phyloP scores from a whole-genome alignment of 2,113 vertebrate genomes.

The Carassius carassius region DNA sequence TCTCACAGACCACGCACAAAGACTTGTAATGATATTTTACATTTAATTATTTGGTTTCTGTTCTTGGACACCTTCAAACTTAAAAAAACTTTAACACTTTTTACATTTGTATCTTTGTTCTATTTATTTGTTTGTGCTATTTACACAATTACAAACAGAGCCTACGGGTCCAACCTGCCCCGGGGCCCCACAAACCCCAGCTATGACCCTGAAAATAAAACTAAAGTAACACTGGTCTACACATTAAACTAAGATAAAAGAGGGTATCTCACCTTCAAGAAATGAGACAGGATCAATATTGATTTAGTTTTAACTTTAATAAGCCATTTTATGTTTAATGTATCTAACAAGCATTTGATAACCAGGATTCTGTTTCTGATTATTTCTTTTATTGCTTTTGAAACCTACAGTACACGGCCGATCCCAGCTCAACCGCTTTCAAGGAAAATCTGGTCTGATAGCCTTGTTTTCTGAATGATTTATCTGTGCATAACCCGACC shows the following conservation, averaged over 20 bases:
- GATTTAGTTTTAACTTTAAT: background rate
- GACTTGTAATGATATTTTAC: too few relatives aligned
- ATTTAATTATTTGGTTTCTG: too few relatives aligned
- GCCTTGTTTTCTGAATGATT: slow-evolving; percentile 31
- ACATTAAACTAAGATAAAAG: background rate
- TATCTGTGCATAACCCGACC: background rate
- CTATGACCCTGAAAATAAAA: too few relatives aligned
- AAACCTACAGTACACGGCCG: background rate
- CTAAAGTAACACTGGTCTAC: background rate
- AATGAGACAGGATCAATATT: background rate
- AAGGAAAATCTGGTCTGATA: background rate
- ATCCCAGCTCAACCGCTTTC: background rate
- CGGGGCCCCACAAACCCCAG: too few relatives aligned
- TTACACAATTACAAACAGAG: too few relatives aligned
- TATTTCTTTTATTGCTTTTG: background rate
- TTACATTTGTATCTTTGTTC: too few relatives aligned
- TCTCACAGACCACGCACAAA: too few relatives aligned
- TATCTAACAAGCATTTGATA: background rate
- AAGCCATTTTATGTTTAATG: background rate
- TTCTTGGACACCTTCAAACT: too few relatives aligned
- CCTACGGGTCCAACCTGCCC: too few relatives aligned
- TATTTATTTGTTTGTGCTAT: too few relatives aligned
- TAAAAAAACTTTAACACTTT: too few relatives aligned
- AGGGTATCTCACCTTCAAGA: background rate
- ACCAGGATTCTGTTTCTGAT: background rate